These are phyloP conservation scores for Trichomycterus rosablanca DNA, from an alignment of 2,113 vertebrate species.

Conservation along the genomic window DNA sequence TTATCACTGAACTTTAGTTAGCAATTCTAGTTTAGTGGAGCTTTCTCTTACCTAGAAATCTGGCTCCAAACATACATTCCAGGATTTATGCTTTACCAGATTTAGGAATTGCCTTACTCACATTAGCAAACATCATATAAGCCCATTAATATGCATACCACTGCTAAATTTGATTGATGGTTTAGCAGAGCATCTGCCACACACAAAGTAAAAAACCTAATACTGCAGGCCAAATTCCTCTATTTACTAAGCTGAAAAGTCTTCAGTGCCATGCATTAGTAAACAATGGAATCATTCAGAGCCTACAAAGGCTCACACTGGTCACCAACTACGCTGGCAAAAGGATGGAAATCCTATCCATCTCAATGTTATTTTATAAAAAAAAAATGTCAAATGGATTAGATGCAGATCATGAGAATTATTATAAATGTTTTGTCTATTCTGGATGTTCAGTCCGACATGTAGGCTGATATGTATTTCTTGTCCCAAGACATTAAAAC, in stretches of 20 bases:
- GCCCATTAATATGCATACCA: too few relatives aligned
- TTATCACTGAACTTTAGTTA: too few relatives aligned
- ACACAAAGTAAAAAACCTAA: slow-evolving; percentile 7
- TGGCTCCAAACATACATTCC: too few relatives aligned
- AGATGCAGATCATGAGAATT: slow-evolving; percentile 39
- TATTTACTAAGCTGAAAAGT: slow-evolving; percentile 27
- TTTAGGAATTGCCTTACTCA: too few relatives aligned
- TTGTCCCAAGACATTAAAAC: not conserved
- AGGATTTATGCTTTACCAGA: too few relatives aligned
- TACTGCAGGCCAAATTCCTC: slow-evolving; percentile 13
- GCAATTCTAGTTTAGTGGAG: too few relatives aligned
- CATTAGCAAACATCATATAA: too few relatives aligned
- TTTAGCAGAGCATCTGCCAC: slow-evolving; percentile 5
- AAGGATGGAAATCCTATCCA: slow-evolving; percentile 23
- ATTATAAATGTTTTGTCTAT: slow-evolving; percentile 23
- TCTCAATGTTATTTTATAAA: slow-evolving; percentile 33
- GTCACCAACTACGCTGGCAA: slow-evolving; percentile 20
- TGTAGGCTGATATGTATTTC: not conserved
- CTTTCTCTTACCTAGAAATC: too few relatives aligned
- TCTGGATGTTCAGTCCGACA: slow-evolving; percentile 10
- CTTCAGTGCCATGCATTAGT: slow-evolving; percentile 26
- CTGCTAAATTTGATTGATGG: too few relatives aligned
- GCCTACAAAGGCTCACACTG: slow-evolving; percentile 21
- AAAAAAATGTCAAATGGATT: slow-evolving; percentile 42
- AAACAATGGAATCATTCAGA: slow-evolving; percentile 39